Evolutionary conservation across 2,888 invertebrate species (phyloP), one percentile per base, ranked within the genome.

Genomic region (Tortricodes alternella): DNA sequence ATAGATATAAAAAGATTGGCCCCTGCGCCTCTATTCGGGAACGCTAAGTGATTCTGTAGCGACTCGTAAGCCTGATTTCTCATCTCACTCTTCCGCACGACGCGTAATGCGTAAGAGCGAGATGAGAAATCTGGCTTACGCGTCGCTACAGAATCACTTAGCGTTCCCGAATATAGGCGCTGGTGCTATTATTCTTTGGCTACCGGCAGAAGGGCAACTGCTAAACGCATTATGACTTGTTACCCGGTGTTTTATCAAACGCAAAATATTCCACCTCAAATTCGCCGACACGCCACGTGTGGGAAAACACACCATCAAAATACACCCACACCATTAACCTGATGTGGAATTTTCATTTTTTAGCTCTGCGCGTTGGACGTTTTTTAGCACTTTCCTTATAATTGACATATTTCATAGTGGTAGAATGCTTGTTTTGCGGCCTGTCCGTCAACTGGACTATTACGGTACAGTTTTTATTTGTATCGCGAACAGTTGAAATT

Each of bases 181-280:
- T 41, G 7, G 1, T 23, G 39, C 41, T 9, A 24, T 16, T 55
- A 48, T 19, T 85, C 84, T 83, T 71, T 82, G 83, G 0, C 60
- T 19, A 35, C 46, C 58, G 61, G 53, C 62, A 62, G 65, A 69
- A 66, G 62, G 68, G 75, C 67, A 68, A 71, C 72, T 68, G 71
- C 76, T 85, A 82, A 86, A 80, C 80, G 74, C 78, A 83, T 87
- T 86, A 87, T 79, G 80, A 81, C 80, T 77, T 79, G 80, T 75
- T 79, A 73, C 75, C 71, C 66, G 62, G 56, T 66, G 68, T 71
- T 71, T 67, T 62, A 74, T 79, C 77, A 76, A 75, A 74, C 71
- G 60, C 62, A 53, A 53, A 56, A 48, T 37, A 37, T 41, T 55
- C 67, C 59, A 58, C 66, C 66, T 64, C 72, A 71, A 74, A 74